These are phyloP conservation scores for Apeira syringaria DNA, from an alignment of 2,888 invertebrate species.

Conservation along the genomic window DNA sequence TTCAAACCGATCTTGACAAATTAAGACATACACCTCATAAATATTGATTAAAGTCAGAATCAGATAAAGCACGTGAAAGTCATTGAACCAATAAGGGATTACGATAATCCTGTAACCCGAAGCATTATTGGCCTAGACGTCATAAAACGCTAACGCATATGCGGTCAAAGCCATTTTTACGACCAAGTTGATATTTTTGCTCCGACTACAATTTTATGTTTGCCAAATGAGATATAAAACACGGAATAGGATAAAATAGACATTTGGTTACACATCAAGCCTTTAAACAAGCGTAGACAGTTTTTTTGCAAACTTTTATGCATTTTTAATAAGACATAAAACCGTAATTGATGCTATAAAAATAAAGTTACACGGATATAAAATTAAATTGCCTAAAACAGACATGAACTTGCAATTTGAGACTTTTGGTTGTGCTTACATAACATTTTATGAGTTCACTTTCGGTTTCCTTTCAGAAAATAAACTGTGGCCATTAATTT, in stretches of 20 bases:
- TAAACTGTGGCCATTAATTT: background rate
- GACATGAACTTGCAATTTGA: slow-evolving; percentile 2
- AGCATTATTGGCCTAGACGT: slow-evolving; percentile 3
- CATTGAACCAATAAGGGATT: slow-evolving; percentile 21
- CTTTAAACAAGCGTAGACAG: slow-evolving; percentile 3
- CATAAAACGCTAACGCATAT: slow-evolving; percentile 11
- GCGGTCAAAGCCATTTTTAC: slow-evolving; percentile 23
- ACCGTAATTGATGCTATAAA: slow-evolving; percentile 14
- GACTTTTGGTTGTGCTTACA: background rate
- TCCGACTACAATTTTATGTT: slow-evolving; percentile 12
- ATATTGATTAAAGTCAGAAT: slow-evolving; percentile 21
- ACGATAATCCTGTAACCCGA: slow-evolving; percentile 20
- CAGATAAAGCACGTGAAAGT: slow-evolving; percentile 19
- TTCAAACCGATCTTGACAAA: slow-evolving; percentile 17
- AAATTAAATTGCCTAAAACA: slow-evolving; percentile 4
- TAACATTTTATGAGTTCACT: slow-evolving; percentile 3
- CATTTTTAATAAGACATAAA: slow-evolving; percentile 20
- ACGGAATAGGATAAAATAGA: slow-evolving; percentile 13
- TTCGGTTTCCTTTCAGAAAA: background rate
- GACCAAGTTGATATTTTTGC: slow-evolving; percentile 28
- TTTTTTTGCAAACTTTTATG: slow-evolving; percentile 21
- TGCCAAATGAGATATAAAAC: slow-evolving; percentile 14
- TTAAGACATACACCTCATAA: slow-evolving; percentile 38
- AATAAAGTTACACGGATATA: slow-evolving; percentile 12
- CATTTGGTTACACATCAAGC: slow-evolving; percentile 9